phyloP scores from a whole-genome alignment of 1,140 invertebrate genomes.

The Pseudomyrmex pallidus region DNA sequence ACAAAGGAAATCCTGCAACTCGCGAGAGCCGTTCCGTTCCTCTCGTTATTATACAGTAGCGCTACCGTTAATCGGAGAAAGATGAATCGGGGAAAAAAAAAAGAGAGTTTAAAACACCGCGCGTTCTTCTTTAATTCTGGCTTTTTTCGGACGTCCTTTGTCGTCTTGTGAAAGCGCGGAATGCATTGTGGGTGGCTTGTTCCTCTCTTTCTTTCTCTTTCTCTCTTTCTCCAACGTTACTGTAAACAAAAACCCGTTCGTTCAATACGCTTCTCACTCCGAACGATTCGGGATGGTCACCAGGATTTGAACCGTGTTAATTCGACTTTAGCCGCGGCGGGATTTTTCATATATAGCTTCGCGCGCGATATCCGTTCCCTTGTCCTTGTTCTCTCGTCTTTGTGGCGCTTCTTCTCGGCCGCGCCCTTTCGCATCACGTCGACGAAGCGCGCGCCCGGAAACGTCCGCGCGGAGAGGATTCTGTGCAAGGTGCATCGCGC shows the following conservation, averaged over 20 bases:
- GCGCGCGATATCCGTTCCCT: constrained; percentile 13
- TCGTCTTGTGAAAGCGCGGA: constrained; percentile 22
- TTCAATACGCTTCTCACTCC: constrained; percentile 21
- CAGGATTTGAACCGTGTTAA: constrained; percentile 36
- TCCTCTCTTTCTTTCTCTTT: too few species aligned
- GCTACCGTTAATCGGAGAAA: not conserved
- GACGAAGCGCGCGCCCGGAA: constrained; percentile 30
- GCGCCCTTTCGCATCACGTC: constrained; percentile 22
- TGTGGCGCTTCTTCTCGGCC: constrained; percentile 26
- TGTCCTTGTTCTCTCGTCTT: constrained; percentile 11
- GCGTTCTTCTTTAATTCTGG: not conserved
- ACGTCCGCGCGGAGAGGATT: constrained; percentile 39
- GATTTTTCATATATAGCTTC: constrained; percentile 40
- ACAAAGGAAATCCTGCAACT: not conserved
- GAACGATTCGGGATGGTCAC: constrained; percentile 49
- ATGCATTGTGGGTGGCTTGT: constrained; percentile 37
- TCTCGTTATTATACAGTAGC: not conserved
- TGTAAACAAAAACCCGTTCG: constrained; percentile 49
- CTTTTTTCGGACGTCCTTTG: constrained; percentile 1
- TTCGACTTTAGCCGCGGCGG: constrained; percentile 49
- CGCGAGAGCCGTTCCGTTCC: not conserved
- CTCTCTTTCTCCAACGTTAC: not conserved
- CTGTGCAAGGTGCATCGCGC: constrained; percentile 52
- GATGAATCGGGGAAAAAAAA: not conserved
- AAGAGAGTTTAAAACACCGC: not conserved